Conservation (phyloP, 2,113 vertebrate species). For the Falco punctatus region DNA sequence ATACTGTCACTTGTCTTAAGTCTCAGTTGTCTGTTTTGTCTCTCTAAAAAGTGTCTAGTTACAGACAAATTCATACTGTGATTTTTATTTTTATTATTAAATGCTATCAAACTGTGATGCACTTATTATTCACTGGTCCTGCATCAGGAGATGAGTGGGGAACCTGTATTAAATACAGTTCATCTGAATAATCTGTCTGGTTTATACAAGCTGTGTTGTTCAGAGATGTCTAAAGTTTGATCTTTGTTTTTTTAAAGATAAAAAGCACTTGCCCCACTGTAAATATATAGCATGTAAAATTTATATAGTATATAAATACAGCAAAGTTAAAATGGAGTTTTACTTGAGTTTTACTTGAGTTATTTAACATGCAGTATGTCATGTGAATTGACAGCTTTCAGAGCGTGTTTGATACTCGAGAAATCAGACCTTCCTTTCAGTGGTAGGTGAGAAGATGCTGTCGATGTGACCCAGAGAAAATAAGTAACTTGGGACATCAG, state of each 20-base stretch:
- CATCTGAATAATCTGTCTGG: slow-evolving; percentile 85
- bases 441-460: slow-evolving; percentile 31
- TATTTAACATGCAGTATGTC: slow-evolving; percentile 30
- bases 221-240: slow-evolving; percentile 85
- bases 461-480: neutral
- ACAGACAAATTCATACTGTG: slow-evolving; percentile 84
- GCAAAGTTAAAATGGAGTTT: slow-evolving; percentile 73
- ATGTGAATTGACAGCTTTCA: slow-evolving; percentile 14
- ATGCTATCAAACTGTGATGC: slow-evolving; percentile 86
- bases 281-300: slow-evolving; percentile 95
- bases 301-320: slow-evolving; percentile 90
- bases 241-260: slow-evolving; percentile 86
- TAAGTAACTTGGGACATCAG: neutral
- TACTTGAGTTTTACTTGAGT: slow-evolving; percentile 54
- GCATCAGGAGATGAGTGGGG: slow-evolving; percentile 86
- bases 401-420: neutral
- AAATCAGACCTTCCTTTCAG: slow-evolving; percentile 2
- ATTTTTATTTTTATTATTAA: slow-evolving; percentile 87
- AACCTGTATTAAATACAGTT: slow-evolving; percentile 85
- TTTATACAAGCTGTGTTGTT: slow-evolving; percentile 85
- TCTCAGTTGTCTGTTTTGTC: slow-evolving; percentile 78
- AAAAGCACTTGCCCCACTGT: slow-evolving; percentile 87
- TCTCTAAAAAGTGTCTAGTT: slow-evolving; percentile 81
- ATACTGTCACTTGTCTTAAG: slow-evolving; percentile 76
- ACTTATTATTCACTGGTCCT: slow-evolving; percentile 86